A percentile compares a stretch with the other conserved stretches of the same genome.
Conservation (phyloP, 1,140 invertebrate species). For the Telenomus remus region DNA sequence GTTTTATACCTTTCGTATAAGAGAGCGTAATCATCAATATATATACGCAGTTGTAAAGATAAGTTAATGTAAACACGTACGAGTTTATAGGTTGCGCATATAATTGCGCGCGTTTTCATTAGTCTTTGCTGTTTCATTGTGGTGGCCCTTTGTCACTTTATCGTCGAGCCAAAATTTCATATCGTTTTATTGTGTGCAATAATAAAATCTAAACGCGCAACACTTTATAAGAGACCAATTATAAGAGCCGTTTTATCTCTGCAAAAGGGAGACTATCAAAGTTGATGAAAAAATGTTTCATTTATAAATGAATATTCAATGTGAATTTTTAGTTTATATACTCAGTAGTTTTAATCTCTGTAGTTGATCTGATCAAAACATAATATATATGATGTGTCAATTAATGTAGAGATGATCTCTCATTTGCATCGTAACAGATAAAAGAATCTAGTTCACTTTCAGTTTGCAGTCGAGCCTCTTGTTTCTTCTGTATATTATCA, state of each 20-base stretch:
- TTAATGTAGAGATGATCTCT: background rate
- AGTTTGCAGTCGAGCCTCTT: background rate
- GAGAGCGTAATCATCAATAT: conserved; percentile 1
- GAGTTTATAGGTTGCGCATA: conserved; percentile 1
- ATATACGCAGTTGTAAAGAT: conserved; percentile 8
- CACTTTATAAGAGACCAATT: background rate
- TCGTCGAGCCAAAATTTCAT: background rate
- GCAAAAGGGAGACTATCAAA: background rate
- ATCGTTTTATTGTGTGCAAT: background rate
- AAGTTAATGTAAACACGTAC: conserved; percentile 5
- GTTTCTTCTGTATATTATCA: background rate
- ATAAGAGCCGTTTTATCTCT: background rate
- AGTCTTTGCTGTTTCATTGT: conserved; percentile 1
- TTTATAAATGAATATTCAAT: no score
- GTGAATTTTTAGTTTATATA: no score
- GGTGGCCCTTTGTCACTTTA: background rate
- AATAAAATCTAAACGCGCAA: conserved; percentile 1
- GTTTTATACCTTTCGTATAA: conserved; percentile 4
- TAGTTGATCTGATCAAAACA: background rate
- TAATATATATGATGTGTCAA: background rate
- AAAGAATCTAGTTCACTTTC: background rate
- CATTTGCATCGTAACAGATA: background rate
- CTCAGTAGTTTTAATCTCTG: no score
- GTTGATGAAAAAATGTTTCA: no score
- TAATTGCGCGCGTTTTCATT: background rate